A percentile compares a stretch with the other conserved stretches of the same genome.
These are phyloP conservation scores for Nothobranchius furzeri DNA, from an alignment of 2,113 vertebrate species.

Conservation along the genomic window DNA sequence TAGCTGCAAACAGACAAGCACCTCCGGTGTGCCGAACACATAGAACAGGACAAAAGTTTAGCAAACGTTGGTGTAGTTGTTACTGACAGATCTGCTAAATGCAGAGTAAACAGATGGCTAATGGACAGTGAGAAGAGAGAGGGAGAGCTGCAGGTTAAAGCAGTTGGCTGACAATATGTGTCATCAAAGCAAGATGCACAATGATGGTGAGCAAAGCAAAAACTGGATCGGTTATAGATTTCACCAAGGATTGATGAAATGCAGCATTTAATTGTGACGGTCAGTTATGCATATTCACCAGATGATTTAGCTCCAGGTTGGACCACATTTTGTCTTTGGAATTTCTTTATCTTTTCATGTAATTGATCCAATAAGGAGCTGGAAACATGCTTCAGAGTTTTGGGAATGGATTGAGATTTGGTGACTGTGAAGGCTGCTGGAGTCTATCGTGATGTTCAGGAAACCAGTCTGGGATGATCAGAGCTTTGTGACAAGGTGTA, in stretches of 20 bases:
- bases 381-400: too few relatives aligned
- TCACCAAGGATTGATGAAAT: neutral
- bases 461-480: too few relatives aligned
- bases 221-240: neutral
- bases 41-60: conserved; percentile 44
- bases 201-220: neutral
- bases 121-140: conserved; percentile 40
- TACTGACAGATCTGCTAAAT: conserved; percentile 67
- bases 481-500: too few relatives aligned
- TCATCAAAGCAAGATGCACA: conserved; percentile 36
- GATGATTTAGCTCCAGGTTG: too few relatives aligned
- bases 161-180: conserved; percentile 49
- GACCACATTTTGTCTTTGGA: too few relatives aligned
- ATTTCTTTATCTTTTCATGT: too few relatives aligned
- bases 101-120: conserved; percentile 68
- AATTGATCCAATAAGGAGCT: too few relatives aligned
- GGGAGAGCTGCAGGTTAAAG: conserved; percentile 45
- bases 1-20: conserved; percentile 3
- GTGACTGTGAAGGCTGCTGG: too few relatives aligned
- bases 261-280: neutral
- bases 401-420: too few relatives aligned
- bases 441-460: too few relatives aligned
- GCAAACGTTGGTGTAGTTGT: conserved; percentile 53
- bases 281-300: too few relatives aligned
- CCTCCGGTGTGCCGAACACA: conserved; percentile 18